A percentile compares a stretch with the other conserved stretches of the same genome.
Evolutionary conservation across 2,113 vertebrate species (phyloP).

Genomic region (Daboia siamensis): DNA sequence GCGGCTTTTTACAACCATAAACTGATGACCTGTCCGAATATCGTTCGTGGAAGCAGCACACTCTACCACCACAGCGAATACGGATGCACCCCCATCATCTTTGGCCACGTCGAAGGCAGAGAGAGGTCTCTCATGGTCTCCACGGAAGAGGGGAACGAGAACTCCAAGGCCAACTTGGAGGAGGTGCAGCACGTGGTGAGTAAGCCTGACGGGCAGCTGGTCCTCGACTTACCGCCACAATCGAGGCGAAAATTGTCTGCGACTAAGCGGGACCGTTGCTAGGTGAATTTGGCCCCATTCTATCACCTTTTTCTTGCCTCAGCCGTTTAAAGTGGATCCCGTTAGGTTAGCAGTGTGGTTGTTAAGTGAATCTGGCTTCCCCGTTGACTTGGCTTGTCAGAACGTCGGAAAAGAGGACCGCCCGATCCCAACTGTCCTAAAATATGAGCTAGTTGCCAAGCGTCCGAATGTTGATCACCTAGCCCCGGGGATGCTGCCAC

Average conservation of each 20-base stretch:
- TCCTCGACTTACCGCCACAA: background rate
- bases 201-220: background rate
- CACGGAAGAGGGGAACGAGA: slow-evolving; percentile 82
- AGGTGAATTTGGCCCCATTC: background rate
- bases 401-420: too few relatives aligned
- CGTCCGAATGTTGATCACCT: too few relatives aligned
- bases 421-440: too few relatives aligned
- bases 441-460: too few relatives aligned
- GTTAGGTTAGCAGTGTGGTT: background rate
- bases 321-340: background rate
- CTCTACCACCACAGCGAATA: slow-evolving; percentile 48
- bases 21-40: slow-evolving; percentile 64
- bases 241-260: too few relatives aligned
- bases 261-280: too few relatives aligned
- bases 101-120: slow-evolving; percentile 76
- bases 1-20: slow-evolving; percentile 68
- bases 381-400: background rate
- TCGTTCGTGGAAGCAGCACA: slow-evolving; percentile 41
- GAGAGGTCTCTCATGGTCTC: slow-evolving; percentile 78
- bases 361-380: too few relatives aligned
- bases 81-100: slow-evolving; percentile 73
- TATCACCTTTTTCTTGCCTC: background rate
- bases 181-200: slow-evolving; percentile 78
- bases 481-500: too few relatives aligned
- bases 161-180: slow-evolving; percentile 80